Base-by-base conservation (phyloP, 1,140 invertebrate genomes). In the Tetragonula clypearis region DNA sequence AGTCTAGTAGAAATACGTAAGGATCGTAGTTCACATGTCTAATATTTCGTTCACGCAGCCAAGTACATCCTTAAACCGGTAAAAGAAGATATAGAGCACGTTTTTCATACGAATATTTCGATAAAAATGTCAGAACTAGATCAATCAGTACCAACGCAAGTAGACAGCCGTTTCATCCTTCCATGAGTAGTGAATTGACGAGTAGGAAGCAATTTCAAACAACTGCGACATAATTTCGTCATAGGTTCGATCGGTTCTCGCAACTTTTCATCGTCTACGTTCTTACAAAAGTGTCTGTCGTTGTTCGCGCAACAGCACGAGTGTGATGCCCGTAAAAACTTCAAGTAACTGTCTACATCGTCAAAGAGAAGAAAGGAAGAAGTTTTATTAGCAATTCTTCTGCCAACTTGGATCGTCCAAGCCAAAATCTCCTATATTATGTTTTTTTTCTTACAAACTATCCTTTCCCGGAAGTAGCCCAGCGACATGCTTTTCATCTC, bases 1-100 rank as follows among this genome's bases (percentile, higher is more conserved):
- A 95, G 69, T 95, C 93, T 21, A 97, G 90, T 60, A 97, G 96
- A 88, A 96, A 96, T 73, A 95, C 95, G 85, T 96, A 97, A 2
- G 96, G 96, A n/a, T 95, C 95, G 65, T 92, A 91, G 80, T 93
- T 90, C 30, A 93, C 87, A 75, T 90, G 91, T 6, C 73, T 77
- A 1, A 90, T 89, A 60, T 90, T 92, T 49, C 91, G 91, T 60
- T 88, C 86, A 11, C 86, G 83, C 35, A 94, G 66, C 85, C 92
- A 93, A 9, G 84, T 74, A 62, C 94, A 95, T 62, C 76, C 94
- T 95, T 53, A 26, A 90, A 85, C 1, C 15, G 41, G 66, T 17
- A 15, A 75, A 66, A 80, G 15, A 75, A 65, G 65, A 86, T 9
- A 56, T 21, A 55, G 19, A 5, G 49, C 5, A 68, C 12, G 26